Percentiles rank a stretch among this genome's conserved stretches.
phyloP scores from a whole-genome alignment of 2,888 invertebrate species.

The Rhimphoctona megacephalus region DNA sequence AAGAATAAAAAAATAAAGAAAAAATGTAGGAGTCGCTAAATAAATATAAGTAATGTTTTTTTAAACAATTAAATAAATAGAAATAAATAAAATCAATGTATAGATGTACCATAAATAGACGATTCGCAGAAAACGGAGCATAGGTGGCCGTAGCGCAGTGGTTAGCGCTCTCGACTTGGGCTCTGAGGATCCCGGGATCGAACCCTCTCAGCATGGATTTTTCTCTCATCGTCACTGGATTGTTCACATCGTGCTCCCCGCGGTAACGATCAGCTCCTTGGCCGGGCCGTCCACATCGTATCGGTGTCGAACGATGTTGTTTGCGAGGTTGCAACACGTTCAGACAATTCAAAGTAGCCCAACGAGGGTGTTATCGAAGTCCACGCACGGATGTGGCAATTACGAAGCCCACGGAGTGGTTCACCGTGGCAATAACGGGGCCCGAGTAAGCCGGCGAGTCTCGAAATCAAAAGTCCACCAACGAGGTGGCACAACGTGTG shows the following conservation, averaged over 20 bases:
- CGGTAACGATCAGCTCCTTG: not conserved
- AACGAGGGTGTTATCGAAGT: no score
- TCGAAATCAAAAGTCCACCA: no score
- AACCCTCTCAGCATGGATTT: not conserved
- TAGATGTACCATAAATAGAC: not conserved
- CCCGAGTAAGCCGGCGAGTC: no score
- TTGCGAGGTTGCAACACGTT: no score
- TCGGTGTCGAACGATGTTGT: no score
- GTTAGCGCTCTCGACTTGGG: not conserved
- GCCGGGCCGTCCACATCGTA: not conserved
- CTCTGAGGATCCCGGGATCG: not conserved
- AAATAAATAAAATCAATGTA: not conserved
- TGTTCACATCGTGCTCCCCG: not conserved
- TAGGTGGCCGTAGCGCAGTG: slow-evolving; percentile 10
- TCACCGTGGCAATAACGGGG: no score
- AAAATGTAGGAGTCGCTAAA: not conserved
- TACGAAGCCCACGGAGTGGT: no score
- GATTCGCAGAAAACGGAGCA: not conserved
- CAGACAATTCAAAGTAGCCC: no score
- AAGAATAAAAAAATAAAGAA: not conserved
- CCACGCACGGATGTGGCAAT: no score
- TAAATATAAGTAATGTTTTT: no score
- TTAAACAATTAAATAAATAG: not conserved
- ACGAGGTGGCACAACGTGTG: no score
- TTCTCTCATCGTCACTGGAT: not conserved